These are phyloP conservation scores for Eremophila alpestris DNA, from an alignment of 2,797 vertebrate genomes.

Conservation along the genomic window DNA sequence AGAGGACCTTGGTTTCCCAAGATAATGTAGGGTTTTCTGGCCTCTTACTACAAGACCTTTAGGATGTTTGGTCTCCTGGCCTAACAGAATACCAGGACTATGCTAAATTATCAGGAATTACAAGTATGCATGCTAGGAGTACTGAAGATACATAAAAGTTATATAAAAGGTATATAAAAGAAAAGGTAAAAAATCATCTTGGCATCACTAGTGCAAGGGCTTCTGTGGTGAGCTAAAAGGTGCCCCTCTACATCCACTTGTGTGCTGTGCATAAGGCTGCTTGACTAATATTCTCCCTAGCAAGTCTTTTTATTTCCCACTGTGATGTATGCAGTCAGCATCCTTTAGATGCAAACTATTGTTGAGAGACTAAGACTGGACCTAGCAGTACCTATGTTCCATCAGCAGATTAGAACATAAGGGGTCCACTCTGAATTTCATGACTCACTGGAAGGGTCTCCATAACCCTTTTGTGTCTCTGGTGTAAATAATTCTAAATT, in stretches of 20 bases:
- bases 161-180: neutral
- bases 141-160: neutral
- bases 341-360: fast-evolving
- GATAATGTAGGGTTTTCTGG: fast-evolving
- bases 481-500: neutral
- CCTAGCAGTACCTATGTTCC: too few species aligned
- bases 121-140: neutral
- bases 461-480: neutral
- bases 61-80: neutral
- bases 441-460: neutral
- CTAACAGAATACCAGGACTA: neutral
- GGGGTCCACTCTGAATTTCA: neutral
- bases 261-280: neutral
- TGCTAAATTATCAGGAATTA: neutral
- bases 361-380: neutral
- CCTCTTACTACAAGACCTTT: neutral
- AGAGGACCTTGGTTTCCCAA: neutral
- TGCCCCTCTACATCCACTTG: neutral
- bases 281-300: neutral
- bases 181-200: neutral
- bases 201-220: neutral
- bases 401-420: neutral
- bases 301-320: neutral
- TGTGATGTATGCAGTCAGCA: fast-evolving
- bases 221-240: neutral